phyloP scores from a whole-genome alignment of 2,113 vertebrate species.

The Vidua macroura region DNA sequence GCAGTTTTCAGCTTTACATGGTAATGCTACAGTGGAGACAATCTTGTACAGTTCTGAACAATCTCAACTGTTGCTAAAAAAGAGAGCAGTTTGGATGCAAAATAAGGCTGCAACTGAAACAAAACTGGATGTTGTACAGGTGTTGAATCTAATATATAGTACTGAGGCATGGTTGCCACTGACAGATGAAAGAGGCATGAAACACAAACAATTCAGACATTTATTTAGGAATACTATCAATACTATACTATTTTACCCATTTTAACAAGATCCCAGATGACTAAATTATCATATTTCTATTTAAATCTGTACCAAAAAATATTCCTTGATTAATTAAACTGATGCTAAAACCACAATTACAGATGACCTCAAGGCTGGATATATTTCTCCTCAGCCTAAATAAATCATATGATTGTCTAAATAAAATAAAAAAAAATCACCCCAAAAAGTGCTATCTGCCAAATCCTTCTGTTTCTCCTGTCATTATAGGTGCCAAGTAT shows the following conservation, averaged over 20 bases:
- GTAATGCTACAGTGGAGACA: neutral
- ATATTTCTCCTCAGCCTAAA: neutral
- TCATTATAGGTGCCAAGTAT: neutral
- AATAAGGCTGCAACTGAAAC: neutral
- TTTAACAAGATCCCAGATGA: neutral
- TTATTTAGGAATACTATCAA: neutral
- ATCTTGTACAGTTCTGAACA: neutral
- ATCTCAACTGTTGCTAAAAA: neutral
- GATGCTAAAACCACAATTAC: neutral
- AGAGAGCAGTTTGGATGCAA: neutral
- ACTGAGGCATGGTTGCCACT: neutral
- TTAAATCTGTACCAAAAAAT: neutral
- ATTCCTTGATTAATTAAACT: neutral
- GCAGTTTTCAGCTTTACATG: neutral
- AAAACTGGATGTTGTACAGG: neutral
- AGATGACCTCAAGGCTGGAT: neutral
- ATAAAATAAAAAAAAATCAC: neutral
- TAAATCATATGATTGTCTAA: neutral
- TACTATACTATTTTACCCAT: neutral
- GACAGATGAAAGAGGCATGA: neutral
- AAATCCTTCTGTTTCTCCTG: neutral
- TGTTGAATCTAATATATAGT: neutral
- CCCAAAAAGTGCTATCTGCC: accelerated
- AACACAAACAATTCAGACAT: neutral
- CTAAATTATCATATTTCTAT: neutral